Evolutionary conservation across 2,797 vertebrate genomes (phyloP), one percentile per base, ranked within the genome.

Genomic region (Helarctos malayanus): DNA sequence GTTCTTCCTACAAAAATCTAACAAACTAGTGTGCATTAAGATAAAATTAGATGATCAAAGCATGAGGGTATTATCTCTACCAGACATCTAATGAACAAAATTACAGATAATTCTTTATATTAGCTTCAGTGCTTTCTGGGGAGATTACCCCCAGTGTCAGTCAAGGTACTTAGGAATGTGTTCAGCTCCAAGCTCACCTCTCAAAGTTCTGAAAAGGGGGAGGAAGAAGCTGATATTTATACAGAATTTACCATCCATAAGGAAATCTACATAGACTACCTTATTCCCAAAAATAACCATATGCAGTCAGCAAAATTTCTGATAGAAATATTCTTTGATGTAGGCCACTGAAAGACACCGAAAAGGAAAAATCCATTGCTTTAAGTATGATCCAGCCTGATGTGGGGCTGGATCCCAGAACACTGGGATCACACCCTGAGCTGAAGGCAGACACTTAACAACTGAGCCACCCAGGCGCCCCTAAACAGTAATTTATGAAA

Each of bases 1-100:
- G 5, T 79, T 87, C 75, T 32, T 94, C 16, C 59, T 87, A 68
- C 4, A 94, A 71, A 90, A 86, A 89, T 65, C 49, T 82, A 93
- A 56, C 82, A 84, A 82, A 90, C 12, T 78, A 47, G 7, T 13
- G 19, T 59, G 7, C 14, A 45, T 54, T 78, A 83, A 45, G 52
- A 68, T 75, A 65, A 65, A 79, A 73, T 79, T 32, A n/a, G 47
- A 7, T 82, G 61, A 61, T 71, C 10, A 52, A 81, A 94, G 23
- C 16, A 8, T 29, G 14, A 76, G 13, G 5, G 4, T 87, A 2
- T 65, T 79, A 75, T 35, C 59, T 78, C 32, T 0, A 73, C 3
- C 16, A 79, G 61, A 25, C 15, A 78, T 52, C 54, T 49, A 41
- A 63, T 54, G 32, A 91, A 29, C 0, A 21, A 27, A 85, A 41